Base-by-base conservation (phyloP, 2,888 invertebrate species). In the Atherix ibis region DNA sequence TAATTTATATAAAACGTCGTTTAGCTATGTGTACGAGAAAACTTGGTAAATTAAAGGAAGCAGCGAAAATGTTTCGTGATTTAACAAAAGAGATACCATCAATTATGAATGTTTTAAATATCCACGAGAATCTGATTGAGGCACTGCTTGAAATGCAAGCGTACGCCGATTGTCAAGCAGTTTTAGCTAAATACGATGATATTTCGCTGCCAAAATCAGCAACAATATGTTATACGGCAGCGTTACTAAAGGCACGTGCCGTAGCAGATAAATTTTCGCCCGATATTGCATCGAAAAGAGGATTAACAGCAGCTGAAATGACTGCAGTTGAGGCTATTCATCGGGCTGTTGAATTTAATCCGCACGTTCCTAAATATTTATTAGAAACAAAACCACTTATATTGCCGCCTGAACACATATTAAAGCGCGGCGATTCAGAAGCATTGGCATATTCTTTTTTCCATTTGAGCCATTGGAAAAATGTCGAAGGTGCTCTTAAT, bases 21-120 rank as follows among this genome's bases (percentile, higher is more conserved):
- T 63, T 92, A 40, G 97, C 94, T n/a, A 94, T 95, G 94, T 95
- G 94, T 65, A 87, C 91, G 19, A 71, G 95, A 37, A 89, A 92
- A 52, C 67, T 95, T 36, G 92, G 94, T 9, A 82, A 89, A 49
- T 67, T 94, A 43, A 85, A 91, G 60, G 95, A 95, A 63, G 89
- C 94, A 1, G 82, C 92, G 17, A 92, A 97, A 60, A 82, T 91
- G 72, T 94, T 95, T 68, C 73, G 94, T 51, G 95, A 97, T 66
- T 66, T 95, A 42, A 87, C 91, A 34, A 94, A 95, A 64, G 95
- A 97, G 66, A 81, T 85, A 44, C 92, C 92, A 48, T 91, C 94
- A 9, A 84, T 91, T 49, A 81, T 94, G 75, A 87, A 83, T 57
- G 80, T 91, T 41, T 70, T 94, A 42, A 84, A 88, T 55, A 83